These are phyloP conservation scores for Rhynchonema sp. DNA, from an alignment of 2,888 invertebrate genomes.

Conservation along the genomic window DNA sequence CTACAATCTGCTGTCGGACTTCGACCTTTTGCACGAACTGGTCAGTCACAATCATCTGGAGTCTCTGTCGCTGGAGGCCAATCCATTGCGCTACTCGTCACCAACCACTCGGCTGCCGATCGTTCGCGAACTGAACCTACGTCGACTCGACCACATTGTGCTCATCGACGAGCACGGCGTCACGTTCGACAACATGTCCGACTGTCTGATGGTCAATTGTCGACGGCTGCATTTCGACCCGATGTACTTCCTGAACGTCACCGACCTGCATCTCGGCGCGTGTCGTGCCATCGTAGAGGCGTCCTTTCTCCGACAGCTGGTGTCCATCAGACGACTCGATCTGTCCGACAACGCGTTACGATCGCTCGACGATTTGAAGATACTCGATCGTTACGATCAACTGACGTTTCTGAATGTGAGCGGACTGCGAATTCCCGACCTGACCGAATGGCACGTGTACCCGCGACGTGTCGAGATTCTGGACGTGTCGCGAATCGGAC, in stretches of 20 bases:
- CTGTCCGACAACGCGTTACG: neutral
- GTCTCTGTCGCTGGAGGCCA: neutral
- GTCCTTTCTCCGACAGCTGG: neutral
- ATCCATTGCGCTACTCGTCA: neutral
- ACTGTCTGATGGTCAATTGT: neutral
- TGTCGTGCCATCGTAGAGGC: neutral
- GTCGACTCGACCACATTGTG: neutral
- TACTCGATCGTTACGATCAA: neutral
- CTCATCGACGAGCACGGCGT: neutral
- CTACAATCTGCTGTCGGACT: neutral
- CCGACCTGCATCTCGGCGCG: neutral
- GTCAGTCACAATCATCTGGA: neutral
- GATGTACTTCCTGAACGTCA: neutral
- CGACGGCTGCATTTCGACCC: neutral
- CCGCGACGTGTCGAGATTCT: neutral
- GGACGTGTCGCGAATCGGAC: neutral
- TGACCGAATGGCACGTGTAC: neutral
- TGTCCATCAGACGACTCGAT: neutral
- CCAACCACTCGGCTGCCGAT: neutral
- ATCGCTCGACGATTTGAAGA: neutral
- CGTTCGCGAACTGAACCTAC: neutral
- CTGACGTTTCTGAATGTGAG: neutral
- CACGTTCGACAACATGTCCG: neutral
- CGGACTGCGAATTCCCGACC: neutral
- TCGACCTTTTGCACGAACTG: neutral